Conservation (phyloP, 2,113 vertebrate species). For the Pseudonaja textilis region DNA sequence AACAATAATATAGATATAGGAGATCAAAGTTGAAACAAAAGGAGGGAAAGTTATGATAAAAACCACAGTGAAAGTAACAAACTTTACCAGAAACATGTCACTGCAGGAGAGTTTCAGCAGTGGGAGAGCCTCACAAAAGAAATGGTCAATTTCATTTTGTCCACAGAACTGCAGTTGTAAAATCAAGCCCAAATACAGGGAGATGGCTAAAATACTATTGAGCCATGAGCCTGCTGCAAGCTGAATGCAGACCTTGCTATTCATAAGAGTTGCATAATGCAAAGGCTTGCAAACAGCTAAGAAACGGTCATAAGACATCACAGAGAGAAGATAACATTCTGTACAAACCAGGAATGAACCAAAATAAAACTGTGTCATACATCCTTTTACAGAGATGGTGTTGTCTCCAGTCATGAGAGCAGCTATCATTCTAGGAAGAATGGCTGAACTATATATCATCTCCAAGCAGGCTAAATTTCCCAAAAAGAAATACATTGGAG, state of each 20-base stretch:
- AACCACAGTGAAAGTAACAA: not conserved
- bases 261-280: not conserved
- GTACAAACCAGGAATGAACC: not conserved
- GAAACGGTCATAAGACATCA: conserved; percentile 19
- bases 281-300: conserved; percentile 11
- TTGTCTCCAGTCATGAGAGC: conserved; percentile 3
- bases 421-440: not conserved
- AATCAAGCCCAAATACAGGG: not conserved
- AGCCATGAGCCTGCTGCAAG: not conserved
- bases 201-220: not conserved
- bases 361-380: conserved; percentile 3
- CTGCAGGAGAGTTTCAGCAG: not conserved
- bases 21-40: conserved; percentile 1
- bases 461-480: conserved; percentile 3
- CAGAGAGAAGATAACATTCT: conserved; percentile 21
- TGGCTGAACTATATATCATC: conserved; percentile 3
- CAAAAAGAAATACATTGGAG: conserved; percentile 13
- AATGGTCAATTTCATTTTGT: not conserved
- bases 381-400: not conserved
- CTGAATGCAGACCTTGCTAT: not conserved
- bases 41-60: conserved; percentile 7
- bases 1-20: conserved; percentile 5
- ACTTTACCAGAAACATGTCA: not conserved
- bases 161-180: not conserved
- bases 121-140: not conserved